Conservation (phyloP, 2,113 vertebrate genomes). For the Pomatorhinus ruficollis region DNA sequence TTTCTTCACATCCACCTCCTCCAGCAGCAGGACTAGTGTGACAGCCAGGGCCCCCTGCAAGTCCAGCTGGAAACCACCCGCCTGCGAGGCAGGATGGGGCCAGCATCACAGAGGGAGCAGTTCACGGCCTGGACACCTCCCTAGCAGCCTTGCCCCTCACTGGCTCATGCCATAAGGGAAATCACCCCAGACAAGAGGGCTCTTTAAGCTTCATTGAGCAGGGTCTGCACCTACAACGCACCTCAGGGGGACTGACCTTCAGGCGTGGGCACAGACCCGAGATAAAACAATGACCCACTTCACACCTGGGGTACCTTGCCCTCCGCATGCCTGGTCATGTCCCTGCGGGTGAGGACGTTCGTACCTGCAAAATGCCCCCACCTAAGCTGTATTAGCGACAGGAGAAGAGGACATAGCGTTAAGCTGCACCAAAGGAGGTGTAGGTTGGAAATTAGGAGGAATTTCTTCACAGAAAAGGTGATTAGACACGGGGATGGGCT, state of each 20-base stretch:
- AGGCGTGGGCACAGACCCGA: not conserved
- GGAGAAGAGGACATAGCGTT: not conserved
- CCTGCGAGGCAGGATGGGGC: not conserved
- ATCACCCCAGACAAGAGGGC: not conserved
- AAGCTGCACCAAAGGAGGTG: not conserved
- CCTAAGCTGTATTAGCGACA: rapidly evolving
- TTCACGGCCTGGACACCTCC: not conserved
- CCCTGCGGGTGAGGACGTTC: rapidly evolving
- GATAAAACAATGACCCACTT: not conserved
- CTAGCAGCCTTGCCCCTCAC: not conserved
- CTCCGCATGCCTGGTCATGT: not conserved
- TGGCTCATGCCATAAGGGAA: not conserved
- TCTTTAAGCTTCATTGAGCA: not conserved
- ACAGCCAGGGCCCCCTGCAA: rapidly evolving
- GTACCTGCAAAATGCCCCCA: rapidly evolving
- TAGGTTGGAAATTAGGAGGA: not conserved
- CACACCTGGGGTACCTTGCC: rapidly evolving
- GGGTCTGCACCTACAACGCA: not conserved
- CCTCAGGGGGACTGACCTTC: not conserved
- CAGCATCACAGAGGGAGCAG: not conserved
- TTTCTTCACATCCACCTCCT: not conserved
- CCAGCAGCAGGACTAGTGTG: not conserved
- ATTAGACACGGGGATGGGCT: not conserved
- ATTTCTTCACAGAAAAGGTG: not conserved
- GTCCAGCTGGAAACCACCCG: not conserved